Conservation (phyloP, 2,113 vertebrate genomes). For the Agelaius tricolor region DNA sequence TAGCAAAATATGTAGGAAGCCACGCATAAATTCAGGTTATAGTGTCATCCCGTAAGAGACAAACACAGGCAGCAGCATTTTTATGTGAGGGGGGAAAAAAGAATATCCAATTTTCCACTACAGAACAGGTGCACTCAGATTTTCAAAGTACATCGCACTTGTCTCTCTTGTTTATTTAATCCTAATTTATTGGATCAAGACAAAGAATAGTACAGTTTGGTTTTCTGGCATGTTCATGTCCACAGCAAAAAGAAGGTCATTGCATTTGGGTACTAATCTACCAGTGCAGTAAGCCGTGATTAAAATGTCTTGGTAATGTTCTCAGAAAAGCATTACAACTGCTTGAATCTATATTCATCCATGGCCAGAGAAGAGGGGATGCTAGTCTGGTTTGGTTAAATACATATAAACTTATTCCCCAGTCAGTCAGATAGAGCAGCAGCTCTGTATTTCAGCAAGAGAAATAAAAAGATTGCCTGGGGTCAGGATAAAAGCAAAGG, state of each 20-base stretch:
- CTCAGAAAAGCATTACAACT: conserved; percentile 46
- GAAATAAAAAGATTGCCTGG: conserved; percentile 65
- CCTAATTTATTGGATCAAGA: conserved; percentile 15
- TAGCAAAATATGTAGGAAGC: conserved; percentile 35
- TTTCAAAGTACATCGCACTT: conserved; percentile 45
- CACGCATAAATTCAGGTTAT: background rate
- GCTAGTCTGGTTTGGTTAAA: conserved; percentile 51
- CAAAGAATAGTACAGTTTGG: conserved; percentile 12
- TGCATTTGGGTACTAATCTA: conserved; percentile 50
- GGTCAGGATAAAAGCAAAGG: conserved; percentile 68
- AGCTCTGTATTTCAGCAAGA: conserved; percentile 49
- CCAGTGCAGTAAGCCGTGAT: conserved; percentile 67
- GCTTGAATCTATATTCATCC: conserved; percentile 51
- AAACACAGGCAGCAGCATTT: background rate
- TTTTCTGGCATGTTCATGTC: conserved; percentile 50
- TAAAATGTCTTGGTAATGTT: conserved; percentile 34
- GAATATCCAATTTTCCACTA: conserved; percentile 58
- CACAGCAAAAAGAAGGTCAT: conserved; percentile 42
- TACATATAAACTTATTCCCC: conserved; percentile 45
- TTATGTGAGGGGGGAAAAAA: background rate
- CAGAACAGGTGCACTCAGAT: conserved; percentile 61
- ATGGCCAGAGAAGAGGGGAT: background rate
- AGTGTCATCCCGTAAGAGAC: background rate
- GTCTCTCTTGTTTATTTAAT: conserved; percentile 55
- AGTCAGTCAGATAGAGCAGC: conserved; percentile 45